Evolutionary conservation across 2,113 vertebrate genomes (phyloP).

Genomic region (Ochotona princeps): DNA sequence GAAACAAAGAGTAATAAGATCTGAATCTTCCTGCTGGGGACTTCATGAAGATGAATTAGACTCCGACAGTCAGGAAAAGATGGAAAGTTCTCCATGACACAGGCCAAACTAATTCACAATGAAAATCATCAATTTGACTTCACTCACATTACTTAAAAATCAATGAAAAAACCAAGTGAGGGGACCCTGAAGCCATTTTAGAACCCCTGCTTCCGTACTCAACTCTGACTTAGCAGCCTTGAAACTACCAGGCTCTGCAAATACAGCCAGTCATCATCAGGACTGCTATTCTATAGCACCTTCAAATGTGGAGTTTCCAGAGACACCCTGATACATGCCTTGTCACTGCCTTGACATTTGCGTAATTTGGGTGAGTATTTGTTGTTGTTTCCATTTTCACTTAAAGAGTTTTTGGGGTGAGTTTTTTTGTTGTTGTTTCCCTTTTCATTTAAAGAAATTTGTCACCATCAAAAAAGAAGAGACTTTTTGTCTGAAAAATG

Average conservation of each 20-base stretch:
- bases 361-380: constrained; percentile 15
- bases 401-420: constrained; percentile 53
- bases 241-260: constrained; percentile 68
- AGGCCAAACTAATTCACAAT: constrained; percentile 73
- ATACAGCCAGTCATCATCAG: constrained; percentile 71
- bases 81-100: constrained; percentile 54
- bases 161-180: constrained; percentile 72
- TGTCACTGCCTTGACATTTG: constrained; percentile 63
- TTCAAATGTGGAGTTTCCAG: constrained; percentile 71
- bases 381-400: rapidly evolving
- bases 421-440: neutral
- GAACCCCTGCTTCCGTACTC: constrained; percentile 52
- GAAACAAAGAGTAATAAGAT: constrained; percentile 70
- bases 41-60: constrained; percentile 72
- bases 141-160: constrained; percentile 73
- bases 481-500: constrained; percentile 67
- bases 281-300: constrained; percentile 71
- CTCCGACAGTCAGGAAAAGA: constrained; percentile 52
- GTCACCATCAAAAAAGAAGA: neutral
- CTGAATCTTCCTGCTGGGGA: constrained; percentile 61
- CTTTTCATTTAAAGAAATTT: no score
- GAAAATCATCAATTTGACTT: constrained; percentile 64
- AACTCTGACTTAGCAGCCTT: constrained; percentile 61
- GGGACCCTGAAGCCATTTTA: constrained; percentile 58
- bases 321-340: constrained; percentile 59